These are phyloP conservation scores for Salvelinus alpinus DNA, from an alignment of 2,113 vertebrate genomes.

Conservation along the genomic window DNA sequence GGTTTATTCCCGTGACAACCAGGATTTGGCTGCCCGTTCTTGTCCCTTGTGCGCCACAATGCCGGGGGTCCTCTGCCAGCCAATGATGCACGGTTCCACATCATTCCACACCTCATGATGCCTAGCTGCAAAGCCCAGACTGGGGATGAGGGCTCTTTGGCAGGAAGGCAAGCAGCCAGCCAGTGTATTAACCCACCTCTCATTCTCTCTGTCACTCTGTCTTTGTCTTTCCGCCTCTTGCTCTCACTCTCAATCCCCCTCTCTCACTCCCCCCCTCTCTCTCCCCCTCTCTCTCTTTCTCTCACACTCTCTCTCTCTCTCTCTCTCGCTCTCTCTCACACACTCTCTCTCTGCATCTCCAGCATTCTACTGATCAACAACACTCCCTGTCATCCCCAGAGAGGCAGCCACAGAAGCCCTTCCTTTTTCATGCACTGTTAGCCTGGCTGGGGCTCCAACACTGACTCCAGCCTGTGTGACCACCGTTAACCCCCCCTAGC, in stretches of 20 bases:
- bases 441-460: conserved; percentile 42
- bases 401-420: conserved; percentile 48
- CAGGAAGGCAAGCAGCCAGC: conserved; percentile 51
- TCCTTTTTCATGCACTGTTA: conserved; percentile 71
- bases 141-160: conserved; percentile 45
- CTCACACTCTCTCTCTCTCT: background rate
- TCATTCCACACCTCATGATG: conserved; percentile 52
- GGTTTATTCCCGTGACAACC: conserved; percentile 30
- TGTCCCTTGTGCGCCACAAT: conserved; percentile 27
- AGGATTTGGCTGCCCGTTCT: conserved; percentile 37
- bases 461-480: conserved; percentile 48
- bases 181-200: conserved; percentile 33
- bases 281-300: background rate
- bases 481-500: conserved; percentile 25
- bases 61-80: conserved; percentile 38
- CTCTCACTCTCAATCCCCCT: background rate
- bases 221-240: background rate
- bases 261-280: background rate
- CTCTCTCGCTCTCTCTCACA: background rate
- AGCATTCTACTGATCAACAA: conserved; percentile 24
- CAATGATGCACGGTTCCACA: conserved; percentile 42
- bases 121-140: conserved; percentile 45
- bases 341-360: background rate
- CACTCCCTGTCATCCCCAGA: conserved; percentile 37
- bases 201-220: conserved; percentile 3